Percentiles rank a stretch among this genome's conserved stretches.
Evolutionary conservation across 2,797 vertebrate species (phyloP).

Genomic region (Netta rufina): DNA sequence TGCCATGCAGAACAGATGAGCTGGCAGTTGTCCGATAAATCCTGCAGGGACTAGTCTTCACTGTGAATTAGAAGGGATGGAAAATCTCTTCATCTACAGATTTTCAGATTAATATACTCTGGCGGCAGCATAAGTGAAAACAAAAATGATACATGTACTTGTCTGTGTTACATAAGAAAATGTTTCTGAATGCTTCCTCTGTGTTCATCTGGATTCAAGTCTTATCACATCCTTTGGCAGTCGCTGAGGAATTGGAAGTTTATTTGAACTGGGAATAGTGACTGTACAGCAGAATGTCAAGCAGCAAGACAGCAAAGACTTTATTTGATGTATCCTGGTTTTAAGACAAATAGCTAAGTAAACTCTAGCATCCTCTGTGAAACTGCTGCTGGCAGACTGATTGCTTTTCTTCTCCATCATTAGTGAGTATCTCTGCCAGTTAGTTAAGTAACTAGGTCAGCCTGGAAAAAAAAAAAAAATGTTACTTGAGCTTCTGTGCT

Average conservation of each 20-base stretch:
- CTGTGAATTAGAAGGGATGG: background rate
- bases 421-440: conserved; percentile 36
- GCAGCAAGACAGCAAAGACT: background rate
- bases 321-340: background rate
- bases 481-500: conserved; percentile 52
- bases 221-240: background rate
- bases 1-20: background rate
- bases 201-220: background rate
- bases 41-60: background rate
- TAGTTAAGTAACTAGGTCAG: conserved; percentile 65
- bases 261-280: background rate
- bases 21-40: background rate
- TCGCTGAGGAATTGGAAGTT: background rate
- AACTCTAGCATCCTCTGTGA: background rate
- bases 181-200: background rate
- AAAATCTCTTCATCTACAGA: background rate
- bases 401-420: conserved; percentile 33
- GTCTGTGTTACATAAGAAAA: background rate
- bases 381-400: conserved; percentile 25
- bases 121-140: background rate
- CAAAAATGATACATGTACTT: background rate
- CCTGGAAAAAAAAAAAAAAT: background rate
- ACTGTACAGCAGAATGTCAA: background rate
- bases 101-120: background rate
- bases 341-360: conserved; percentile 13